Evolutionary conservation across 2,113 vertebrate genomes (phyloP).

Genomic region (Xyrauchen texanus): DNA sequence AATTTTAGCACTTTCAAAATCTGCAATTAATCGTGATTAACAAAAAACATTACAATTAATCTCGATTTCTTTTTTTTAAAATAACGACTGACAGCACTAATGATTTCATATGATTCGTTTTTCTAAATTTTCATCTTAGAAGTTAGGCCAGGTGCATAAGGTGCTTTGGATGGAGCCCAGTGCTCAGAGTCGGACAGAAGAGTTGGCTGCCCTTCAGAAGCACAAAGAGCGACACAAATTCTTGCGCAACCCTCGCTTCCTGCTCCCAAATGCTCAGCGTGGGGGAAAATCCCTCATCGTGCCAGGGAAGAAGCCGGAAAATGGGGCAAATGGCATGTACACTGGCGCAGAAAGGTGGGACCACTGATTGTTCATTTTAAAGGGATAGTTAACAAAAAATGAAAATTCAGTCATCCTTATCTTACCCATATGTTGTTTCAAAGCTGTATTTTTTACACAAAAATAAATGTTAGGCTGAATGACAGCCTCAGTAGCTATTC

Average conservation of each 20-base stretch:
- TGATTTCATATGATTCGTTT: not conserved
- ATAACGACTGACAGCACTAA: too few relatives aligned
- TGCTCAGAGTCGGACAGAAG: slow-evolving; percentile 58
- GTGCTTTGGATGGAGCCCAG: slow-evolving; percentile 61
- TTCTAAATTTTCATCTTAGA: slow-evolving; percentile 62
- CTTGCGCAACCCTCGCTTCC: slow-evolving; percentile 86
- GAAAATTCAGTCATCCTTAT: too few relatives aligned
- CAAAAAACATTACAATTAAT: too few relatives aligned
- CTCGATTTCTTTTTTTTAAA: too few relatives aligned
- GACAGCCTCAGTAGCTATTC: too few relatives aligned
- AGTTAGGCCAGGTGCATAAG: slow-evolving; percentile 48
- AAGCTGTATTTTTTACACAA: too few relatives aligned
- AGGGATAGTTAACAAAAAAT: not conserved
- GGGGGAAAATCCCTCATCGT: slow-evolving; percentile 81
- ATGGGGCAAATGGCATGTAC: slow-evolving; percentile 28
- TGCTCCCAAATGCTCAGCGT: slow-evolving; percentile 69
- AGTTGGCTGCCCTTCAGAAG: slow-evolving; percentile 61
- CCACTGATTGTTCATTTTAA: not conserved
- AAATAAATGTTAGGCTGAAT: too few relatives aligned
- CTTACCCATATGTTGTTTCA: too few relatives aligned
- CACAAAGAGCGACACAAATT: slow-evolving; percentile 73
- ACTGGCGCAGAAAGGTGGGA: slow-evolving; percentile 70
- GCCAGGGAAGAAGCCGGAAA: slow-evolving; percentile 62
- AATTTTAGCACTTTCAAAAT: too few relatives aligned
- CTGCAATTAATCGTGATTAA: too few relatives aligned